Conservation (phyloP, 2,113 vertebrate species). For the Pandion haliaetus region DNA sequence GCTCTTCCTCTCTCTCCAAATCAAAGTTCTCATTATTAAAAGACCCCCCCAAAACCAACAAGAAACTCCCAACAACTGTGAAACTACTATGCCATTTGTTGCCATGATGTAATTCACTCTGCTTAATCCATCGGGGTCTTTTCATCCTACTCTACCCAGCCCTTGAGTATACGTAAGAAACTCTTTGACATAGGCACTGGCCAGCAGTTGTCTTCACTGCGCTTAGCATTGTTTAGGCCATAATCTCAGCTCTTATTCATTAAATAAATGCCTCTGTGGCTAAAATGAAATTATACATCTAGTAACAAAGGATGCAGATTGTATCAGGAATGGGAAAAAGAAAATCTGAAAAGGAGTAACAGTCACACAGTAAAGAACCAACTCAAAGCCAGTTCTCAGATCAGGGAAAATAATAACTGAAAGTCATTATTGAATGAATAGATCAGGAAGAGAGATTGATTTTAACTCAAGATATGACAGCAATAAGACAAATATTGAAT, state of each 20-base stretch:
- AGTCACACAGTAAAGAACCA: not conserved
- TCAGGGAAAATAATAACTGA: not conserved
- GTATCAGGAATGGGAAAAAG: not conserved
- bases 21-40: not conserved
- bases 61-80: not conserved
- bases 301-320: not conserved
- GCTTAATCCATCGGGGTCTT: fast-evolving
- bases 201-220: not conserved
- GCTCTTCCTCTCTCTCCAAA: not conserved
- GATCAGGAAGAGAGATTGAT: not conserved
- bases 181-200: not conserved
- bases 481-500: not conserved
- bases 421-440: not conserved
- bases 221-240: not conserved
- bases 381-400: not conserved
- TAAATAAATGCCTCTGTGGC: not conserved
- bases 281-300: not conserved
- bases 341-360: not conserved
- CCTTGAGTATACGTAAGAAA: not conserved
- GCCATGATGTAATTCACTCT: not conserved
- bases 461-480: not conserved
- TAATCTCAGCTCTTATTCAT: not conserved
- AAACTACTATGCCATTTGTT: not conserved
- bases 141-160: not conserved
- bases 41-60: not conserved